Base-by-base conservation (phyloP, 2,888 invertebrate genomes). In the Phaonia tiefii region DNA sequence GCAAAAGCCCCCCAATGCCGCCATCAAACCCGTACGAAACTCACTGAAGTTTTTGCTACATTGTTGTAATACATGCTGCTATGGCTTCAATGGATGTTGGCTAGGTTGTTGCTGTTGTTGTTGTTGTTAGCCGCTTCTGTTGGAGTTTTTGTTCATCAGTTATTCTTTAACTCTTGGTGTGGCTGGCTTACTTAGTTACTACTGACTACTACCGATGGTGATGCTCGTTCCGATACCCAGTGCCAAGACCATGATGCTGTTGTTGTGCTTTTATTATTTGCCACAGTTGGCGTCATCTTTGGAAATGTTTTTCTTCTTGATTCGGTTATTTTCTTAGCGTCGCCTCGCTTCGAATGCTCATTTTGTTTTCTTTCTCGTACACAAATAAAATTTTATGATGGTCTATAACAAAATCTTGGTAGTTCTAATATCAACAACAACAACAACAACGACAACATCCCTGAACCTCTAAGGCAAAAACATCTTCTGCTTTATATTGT, bases 311-410 rank as follows among this genome's bases (percentile, higher is more conserved):
- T 65, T 66, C 31, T 71, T 49, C 46, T 54, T 46, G 7, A n/a
- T 56, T 72, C 39, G 58, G 31, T 31, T 31, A 31, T 31, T 31
- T 67, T 49, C 60, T 26, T 15, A 11, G 46, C 11, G 42, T 63
- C 63, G 31, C 31, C 31, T 70, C 56, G 22, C 42, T 56, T 54
- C 15, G 25, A 13, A 54, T 39, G 63, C 60, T 72, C 54, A 73
- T 70, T 72, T 73, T 63, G 39, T 74, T 74, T 79, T 65, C 25
- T 20, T 65, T 70, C 54, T 79, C 54, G 60, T 74, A 70, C 44
- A 72, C 75, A 76, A 80, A 76, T 80, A 80, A 76, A 80, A 76
- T 80, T 76, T 80, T 76, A 80, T 80, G 75, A 31, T 67, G 60
- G 58, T 80, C 80, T 75, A 75, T 67, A 72, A 72, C 51, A 72